Evolutionary conservation across 2,888 invertebrate genomes (phyloP), one percentile per base, ranked within the genome.

Genomic region (Tenthredo scrophulariae): DNA sequence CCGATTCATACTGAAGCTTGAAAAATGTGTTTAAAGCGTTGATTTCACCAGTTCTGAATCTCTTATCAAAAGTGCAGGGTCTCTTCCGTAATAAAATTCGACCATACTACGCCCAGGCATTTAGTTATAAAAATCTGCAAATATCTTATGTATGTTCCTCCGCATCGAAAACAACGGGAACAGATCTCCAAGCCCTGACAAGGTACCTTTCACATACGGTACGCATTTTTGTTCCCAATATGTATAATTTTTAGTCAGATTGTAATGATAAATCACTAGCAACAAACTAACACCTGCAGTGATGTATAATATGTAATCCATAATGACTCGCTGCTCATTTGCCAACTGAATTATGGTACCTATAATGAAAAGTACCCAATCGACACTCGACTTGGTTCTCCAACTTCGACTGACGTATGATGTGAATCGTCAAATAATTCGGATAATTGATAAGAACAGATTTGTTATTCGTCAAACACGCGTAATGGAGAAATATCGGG

Each of bases 1-100:
- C 0, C 43, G 80, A 54, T 92, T 92, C 0, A 86, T 74, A 0
- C 88, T 84, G 46, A 92, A 92, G 40, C 85, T 91, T 0, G 86
- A 3, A 29, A 91, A 92, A 58, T 89, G 88, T 1, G 87, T 90
- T n/a, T 88, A 86, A 65, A 92, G 1, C 0, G 91, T 87, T 1
- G 84, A 54, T 67, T 92, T 92, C 0, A 91, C 86, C 1, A 92
- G 18, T 40, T 89, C 88, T 0, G 54, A n/a, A 54, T 54, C 54
- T n/a, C n/a, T 54, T 6, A 54, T 7, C 0, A 54, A 54, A n/a
- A 54, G 91, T 29, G 72, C 83, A 0, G 91, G 91, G 2, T 58
- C 70, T 10, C 72, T 85, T 7, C 88, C 85, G 58, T 88, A 86
- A 72, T 15, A 86, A 26, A 7, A 77, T 22, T 54, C 77, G 29